phyloP scores from a whole-genome alignment of 2,888 invertebrate genomes.

The Anorthoa munda region DNA sequence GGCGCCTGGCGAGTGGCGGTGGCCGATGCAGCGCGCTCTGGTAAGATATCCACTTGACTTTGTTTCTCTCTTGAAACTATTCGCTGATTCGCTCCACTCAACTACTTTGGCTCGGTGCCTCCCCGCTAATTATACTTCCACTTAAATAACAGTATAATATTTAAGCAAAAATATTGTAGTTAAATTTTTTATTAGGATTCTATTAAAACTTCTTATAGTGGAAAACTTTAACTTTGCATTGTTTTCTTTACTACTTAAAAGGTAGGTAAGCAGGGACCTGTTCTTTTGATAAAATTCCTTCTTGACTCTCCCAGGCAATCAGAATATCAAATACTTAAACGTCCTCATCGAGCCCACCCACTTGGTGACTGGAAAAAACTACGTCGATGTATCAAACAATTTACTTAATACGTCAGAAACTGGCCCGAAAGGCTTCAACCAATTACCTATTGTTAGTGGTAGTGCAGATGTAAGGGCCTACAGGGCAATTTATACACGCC shows the following conservation, averaged over 20 bases:
- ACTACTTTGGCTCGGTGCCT: constrained; percentile 77
- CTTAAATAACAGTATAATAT: constrained; percentile 62
- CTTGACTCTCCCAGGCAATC: not conserved
- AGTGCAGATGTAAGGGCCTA: constrained; percentile 73
- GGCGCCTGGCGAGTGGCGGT: constrained; percentile 65
- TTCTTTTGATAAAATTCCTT: constrained; percentile 1
- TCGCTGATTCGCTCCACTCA: constrained; percentile 67
- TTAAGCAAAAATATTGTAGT: constrained; percentile 48
- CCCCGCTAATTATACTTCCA: constrained; percentile 73
- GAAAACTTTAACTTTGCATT: not conserved
- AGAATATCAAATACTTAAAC: not conserved
- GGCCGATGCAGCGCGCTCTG: constrained; percentile 72
- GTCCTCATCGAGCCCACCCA: not conserved
- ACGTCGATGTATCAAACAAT: constrained; percentile 68
- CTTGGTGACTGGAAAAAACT: constrained; percentile 31
- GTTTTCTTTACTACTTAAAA: not conserved
- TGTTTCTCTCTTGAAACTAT: constrained; percentile 70
- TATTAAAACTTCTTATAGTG: not conserved
- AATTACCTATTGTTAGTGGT: constrained; percentile 79
- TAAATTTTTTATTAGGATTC: constrained; percentile 15
- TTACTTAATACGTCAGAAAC: constrained; percentile 70
- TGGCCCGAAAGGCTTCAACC: constrained; percentile 67
- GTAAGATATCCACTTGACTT: constrained; percentile 75
- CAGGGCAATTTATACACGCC: constrained; percentile 82
- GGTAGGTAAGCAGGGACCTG: not conserved